These are phyloP conservation scores for Metalampra italica DNA, from an alignment of 2,888 invertebrate genomes.

Conservation along the genomic window DNA sequence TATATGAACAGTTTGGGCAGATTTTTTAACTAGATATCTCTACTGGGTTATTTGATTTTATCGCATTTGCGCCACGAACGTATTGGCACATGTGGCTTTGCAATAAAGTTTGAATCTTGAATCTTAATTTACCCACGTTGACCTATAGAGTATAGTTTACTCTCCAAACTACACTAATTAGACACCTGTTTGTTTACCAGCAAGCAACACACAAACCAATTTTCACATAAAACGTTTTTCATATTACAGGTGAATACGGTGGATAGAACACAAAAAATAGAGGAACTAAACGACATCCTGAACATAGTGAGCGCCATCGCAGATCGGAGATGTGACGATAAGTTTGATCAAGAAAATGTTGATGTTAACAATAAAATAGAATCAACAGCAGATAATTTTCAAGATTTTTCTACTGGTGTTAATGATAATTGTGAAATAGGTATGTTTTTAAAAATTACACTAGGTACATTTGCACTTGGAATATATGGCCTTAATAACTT, in stretches of 20 bases:
- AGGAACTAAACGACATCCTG: constrained; percentile 45
- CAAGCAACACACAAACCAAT: too few species aligned
- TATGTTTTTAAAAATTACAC: background rate
- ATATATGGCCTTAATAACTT: constrained; percentile 4
- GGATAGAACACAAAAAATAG: constrained; percentile 36
- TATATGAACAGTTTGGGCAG: too few species aligned
- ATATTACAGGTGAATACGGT: constrained; percentile 28
- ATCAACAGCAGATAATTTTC: constrained; percentile 39
- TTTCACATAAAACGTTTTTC: background rate
- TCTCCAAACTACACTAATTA: too few species aligned
- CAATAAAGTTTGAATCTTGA: too few species aligned
- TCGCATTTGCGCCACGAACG: too few species aligned
- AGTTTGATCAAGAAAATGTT: constrained; percentile 16
- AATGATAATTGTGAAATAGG: constrained; percentile 27
- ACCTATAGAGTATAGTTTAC: too few species aligned
- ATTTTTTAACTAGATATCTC: too few species aligned
- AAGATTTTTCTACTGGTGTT: constrained; percentile 51
- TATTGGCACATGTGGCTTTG: too few species aligned
- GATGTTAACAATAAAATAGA: constrained; percentile 22
- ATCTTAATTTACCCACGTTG: too few species aligned
- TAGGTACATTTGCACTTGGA: background rate
- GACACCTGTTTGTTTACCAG: too few species aligned
- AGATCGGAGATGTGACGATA: background rate
- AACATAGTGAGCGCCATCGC: constrained; percentile 35
- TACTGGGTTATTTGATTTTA: too few species aligned